phyloP scores from a whole-genome alignment of 2,797 vertebrate species.

The Vireo griseus region DNA sequence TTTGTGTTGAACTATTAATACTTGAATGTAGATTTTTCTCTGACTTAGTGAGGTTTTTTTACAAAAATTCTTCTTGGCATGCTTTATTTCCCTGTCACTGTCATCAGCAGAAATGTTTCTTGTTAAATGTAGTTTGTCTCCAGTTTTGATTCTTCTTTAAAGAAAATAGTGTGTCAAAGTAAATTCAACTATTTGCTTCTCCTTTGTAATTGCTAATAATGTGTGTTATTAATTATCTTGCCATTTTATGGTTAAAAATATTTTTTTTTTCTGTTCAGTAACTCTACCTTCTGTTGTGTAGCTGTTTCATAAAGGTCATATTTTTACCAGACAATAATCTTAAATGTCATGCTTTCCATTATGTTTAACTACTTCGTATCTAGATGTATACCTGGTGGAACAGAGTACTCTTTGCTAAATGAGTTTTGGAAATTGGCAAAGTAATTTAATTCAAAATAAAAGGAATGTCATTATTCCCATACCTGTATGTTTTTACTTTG shows the following conservation, averaged over 20 bases:
- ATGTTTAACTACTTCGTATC: constrained; percentile 32
- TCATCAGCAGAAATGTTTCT: not conserved
- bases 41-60: not conserved
- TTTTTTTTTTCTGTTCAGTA: not conserved
- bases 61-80: not conserved
- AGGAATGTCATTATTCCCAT: not conserved
- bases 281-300: constrained; percentile 18
- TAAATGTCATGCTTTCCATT: constrained; percentile 58
- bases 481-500: not conserved
- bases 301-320: constrained; percentile 36
- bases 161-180: not conserved
- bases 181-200: constrained; percentile 28
- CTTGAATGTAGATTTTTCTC: not conserved
- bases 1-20: not conserved
- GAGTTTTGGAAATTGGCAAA: not conserved
- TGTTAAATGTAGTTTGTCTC: not conserved
- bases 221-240: constrained; percentile 34
- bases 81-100: constrained; percentile 20
- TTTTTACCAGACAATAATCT: constrained; percentile 25
- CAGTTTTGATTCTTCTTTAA: not conserved
- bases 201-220: constrained; percentile 23
- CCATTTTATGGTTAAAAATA: not conserved
- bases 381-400: not conserved
- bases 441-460: not conserved
- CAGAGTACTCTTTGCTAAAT: constrained; percentile 13